These are phyloP conservation scores for Melanotaenia parkinsoni DNA, from an alignment of 2,797 vertebrate genomes.

Conservation along the genomic window DNA sequence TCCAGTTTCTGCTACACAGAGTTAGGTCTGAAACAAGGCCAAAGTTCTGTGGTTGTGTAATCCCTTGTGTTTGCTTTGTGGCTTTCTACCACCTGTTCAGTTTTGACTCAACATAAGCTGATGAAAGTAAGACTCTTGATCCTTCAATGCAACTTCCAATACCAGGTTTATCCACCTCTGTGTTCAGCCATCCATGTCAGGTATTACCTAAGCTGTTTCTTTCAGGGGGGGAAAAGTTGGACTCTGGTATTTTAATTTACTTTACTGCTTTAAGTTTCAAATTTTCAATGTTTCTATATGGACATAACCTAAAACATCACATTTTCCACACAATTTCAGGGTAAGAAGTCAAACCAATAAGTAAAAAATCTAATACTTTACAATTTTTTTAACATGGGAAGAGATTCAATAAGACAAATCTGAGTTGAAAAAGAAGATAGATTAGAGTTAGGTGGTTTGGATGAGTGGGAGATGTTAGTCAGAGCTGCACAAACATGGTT, in stretches of 20 bases:
- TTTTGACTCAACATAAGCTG: conserved; percentile 17
- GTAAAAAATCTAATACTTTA: neutral
- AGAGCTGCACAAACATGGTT: too few relatives aligned
- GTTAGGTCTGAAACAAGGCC: conserved; percentile 15
- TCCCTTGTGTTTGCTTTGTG: conserved; percentile 38
- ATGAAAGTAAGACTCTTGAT: conserved; percentile 26
- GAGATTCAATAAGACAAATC: too few relatives aligned
- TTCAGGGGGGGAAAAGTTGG: neutral
- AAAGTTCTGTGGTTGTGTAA: conserved; percentile 46
- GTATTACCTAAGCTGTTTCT: neutral
- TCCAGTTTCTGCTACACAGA: conserved; percentile 23
- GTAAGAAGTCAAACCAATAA: neutral
- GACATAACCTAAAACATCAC: neutral
- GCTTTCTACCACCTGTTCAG: conserved; percentile 32
- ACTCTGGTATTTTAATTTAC: conserved; percentile 5
- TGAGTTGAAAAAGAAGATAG: too few relatives aligned
- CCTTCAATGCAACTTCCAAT: conserved; percentile 15
- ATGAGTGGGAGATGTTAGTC: too few relatives aligned
- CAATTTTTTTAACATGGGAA: neutral
- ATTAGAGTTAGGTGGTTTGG: too few relatives aligned
- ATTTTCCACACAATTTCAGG: too few relatives aligned
- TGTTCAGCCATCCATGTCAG: conserved; percentile 19
- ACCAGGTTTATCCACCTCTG: conserved; percentile 18
- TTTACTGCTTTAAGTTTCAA: conserved; percentile 4
- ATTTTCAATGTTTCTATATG: neutral